phyloP scores from a whole-genome alignment of 2,797 vertebrate genomes.

The Gymnodraco acuticeps region DNA sequence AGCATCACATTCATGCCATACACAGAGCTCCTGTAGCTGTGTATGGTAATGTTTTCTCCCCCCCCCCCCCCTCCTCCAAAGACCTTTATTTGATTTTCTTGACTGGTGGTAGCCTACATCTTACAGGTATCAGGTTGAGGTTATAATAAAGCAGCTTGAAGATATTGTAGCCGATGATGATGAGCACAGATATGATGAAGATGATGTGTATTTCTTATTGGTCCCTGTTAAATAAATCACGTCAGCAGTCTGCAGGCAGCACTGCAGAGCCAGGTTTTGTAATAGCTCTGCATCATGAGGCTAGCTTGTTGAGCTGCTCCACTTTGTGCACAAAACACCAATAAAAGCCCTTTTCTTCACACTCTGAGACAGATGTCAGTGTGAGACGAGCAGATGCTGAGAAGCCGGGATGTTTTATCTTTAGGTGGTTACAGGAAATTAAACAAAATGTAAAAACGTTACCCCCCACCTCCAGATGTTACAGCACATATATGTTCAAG shows the following conservation, averaged over 20 bases:
- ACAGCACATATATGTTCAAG: conserved; percentile 78
- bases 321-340: conserved; percentile 8
- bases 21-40: conserved; percentile 79
- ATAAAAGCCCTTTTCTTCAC: background rate
- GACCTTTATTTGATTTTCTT: conserved; percentile 74
- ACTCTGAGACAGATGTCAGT: conserved; percentile 45
- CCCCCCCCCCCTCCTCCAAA: conserved; percentile 35
- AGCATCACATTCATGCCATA: conserved; percentile 86
- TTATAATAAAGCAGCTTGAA: conserved; percentile 54
- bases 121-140: conserved; percentile 69
- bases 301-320: conserved; percentile 18
- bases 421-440: conserved; percentile 31
- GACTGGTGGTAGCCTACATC: conserved; percentile 86
- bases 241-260: conserved; percentile 44
- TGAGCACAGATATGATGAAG: conserved; percentile 50
- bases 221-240: conserved; percentile 50
- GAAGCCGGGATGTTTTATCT: conserved; percentile 70
- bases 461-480: conserved; percentile 49
- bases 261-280: conserved; percentile 68
- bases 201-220: conserved; percentile 73
- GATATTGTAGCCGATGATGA: conserved; percentile 54
- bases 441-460: conserved; percentile 24
- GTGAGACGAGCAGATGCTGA: conserved; percentile 82
- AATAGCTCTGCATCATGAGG: conserved; percentile 56
- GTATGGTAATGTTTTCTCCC: conserved; percentile 81